These are phyloP conservation scores for Lacerta agilis DNA, from an alignment of 2,797 vertebrate species.

Conservation along the genomic window DNA sequence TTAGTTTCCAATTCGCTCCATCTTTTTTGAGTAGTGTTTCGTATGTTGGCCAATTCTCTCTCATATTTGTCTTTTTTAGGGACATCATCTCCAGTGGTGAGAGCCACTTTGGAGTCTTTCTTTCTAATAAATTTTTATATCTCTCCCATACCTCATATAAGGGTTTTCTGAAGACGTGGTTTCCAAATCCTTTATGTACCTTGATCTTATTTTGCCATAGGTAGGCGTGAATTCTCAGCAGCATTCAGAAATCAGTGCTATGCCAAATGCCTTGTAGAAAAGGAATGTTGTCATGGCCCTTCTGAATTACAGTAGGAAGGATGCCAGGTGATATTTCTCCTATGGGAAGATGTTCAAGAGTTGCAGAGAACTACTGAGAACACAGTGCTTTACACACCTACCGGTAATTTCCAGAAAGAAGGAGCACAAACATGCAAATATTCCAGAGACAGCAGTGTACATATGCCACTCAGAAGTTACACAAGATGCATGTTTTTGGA, in stretches of 20 bases:
- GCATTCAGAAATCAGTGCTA: neutral
- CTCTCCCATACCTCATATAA: no score
- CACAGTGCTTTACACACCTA: neutral
- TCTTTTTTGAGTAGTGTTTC: no score
- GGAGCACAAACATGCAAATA: neutral
- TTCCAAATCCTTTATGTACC: no score
- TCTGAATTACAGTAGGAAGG: neutral
- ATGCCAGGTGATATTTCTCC: neutral
- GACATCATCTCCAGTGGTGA: no score
- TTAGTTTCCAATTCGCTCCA: no score
- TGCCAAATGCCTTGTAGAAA: neutral
- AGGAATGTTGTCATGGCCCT: neutral
- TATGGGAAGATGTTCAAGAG: neutral
- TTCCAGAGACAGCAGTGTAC: neutral
- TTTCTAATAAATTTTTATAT: no score
- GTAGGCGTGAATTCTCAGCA: neutral
- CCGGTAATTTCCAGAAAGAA: neutral
- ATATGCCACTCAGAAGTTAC: neutral
- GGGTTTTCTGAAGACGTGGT: no score
- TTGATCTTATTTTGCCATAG: no score
- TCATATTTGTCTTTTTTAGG: no score
- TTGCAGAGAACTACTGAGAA: neutral
- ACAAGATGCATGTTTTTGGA: neutral
- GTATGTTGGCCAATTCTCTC: no score
- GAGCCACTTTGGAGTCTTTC: no score